Evolutionary conservation across 23 tunicate genomes (phyloP).

Genomic region (Pegea sp.): DNA sequence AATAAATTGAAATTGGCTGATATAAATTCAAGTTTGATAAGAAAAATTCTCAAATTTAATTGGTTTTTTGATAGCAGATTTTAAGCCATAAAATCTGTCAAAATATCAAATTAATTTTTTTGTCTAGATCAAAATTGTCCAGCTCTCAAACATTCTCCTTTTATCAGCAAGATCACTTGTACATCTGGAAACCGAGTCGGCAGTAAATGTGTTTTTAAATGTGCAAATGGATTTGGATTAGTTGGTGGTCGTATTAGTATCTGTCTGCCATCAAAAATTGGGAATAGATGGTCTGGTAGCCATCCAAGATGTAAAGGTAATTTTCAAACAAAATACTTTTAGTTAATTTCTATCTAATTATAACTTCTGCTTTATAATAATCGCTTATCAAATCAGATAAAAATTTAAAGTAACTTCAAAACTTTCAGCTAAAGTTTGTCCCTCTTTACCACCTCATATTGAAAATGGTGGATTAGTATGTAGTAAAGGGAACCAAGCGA

Average conservation of each 20-base stretch:
- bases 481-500: background rate
- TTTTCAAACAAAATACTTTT: background rate
- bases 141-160: too few relatives aligned
- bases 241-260: background rate
- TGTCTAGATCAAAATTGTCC: too few relatives aligned
- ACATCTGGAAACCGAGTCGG: background rate
- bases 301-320: background rate
- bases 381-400: background rate
- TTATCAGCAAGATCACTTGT: background rate
- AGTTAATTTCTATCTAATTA: background rate
- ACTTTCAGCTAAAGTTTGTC: background rate
- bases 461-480: background rate
- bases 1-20: too few relatives aligned
- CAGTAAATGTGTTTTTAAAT: background rate
- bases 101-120: too few relatives aligned
- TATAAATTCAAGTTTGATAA: too few relatives aligned
- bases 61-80: too few relatives aligned
- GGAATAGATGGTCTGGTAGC: background rate
- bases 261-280: too few relatives aligned
- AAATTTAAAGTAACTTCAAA: background rate
- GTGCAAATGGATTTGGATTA: background rate
- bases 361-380: background rate
- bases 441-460: background rate
- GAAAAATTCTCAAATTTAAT: too few relatives aligned
- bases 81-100: too few relatives aligned